These are phyloP conservation scores for Bos indicus DNA, from an alignment of 2,113 vertebrate species.

Conservation along the genomic window DNA sequence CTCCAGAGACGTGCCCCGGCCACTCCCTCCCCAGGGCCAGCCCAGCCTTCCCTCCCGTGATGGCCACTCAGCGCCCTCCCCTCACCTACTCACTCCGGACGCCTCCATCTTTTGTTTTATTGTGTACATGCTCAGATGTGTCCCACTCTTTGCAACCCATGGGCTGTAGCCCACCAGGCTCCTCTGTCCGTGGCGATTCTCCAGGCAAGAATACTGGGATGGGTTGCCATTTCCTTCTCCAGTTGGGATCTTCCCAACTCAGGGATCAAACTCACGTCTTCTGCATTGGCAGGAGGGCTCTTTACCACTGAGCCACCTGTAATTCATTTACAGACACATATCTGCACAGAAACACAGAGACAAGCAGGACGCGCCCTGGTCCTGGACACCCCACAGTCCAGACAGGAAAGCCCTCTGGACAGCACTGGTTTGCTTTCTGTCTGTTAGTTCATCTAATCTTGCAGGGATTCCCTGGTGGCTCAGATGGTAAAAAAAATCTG, in stretches of 20 bases:
- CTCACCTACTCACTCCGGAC: accelerated
- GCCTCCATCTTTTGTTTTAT: accelerated
- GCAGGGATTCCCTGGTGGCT: not conserved
- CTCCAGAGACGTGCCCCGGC: accelerated
- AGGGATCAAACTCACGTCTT: not conserved
- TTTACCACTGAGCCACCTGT: not conserved
- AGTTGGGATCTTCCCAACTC: not conserved
- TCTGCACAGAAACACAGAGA: not conserved
- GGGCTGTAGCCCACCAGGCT: not conserved
- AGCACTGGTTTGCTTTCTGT: not conserved
- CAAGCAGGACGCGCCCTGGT: accelerated
- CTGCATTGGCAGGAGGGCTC: not conserved
- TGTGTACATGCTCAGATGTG: not conserved
- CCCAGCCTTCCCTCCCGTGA: not conserved
- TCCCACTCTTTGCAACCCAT: not conserved
- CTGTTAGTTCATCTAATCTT: not conserved
- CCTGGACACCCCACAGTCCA: not conserved
- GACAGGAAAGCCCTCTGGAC: too few species aligned
- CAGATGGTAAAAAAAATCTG: not conserved
- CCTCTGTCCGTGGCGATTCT: not conserved
- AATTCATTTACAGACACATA: accelerated
- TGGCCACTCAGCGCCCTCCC: accelerated
- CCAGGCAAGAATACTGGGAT: not conserved
- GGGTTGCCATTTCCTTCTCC: not conserved
- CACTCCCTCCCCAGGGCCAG: too few species aligned